Evolutionary conservation across 2,888 invertebrate species (phyloP).

Genomic region (Tromatobia lineatoria): DNA sequence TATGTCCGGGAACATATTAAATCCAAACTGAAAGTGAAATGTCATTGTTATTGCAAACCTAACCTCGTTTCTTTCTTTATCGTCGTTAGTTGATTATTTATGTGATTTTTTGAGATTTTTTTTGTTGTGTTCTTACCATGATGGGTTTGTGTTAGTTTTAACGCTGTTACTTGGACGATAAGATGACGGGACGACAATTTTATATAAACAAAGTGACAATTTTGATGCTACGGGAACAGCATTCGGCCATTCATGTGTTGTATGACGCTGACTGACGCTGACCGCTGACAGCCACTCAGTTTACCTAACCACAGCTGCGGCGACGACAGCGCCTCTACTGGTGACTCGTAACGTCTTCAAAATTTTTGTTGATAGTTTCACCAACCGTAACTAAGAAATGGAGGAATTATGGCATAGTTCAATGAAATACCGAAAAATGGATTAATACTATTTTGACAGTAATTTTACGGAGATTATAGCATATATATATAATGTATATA

Average conservation of each 20-base stretch:
- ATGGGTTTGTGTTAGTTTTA: conserved; percentile 12
- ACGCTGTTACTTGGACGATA: conserved; percentile 1
- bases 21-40: conserved; percentile 91
- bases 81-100: not conserved
- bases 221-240: conserved; percentile 35
- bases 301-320: not conserved
- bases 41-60: conserved; percentile 72
- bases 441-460: not conserved
- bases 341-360: not conserved
- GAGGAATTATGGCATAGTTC: not conserved
- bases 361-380: not conserved
- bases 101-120: not conserved
- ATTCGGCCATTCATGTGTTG: conserved; percentile 15
- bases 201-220: conserved; percentile 43
- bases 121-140: conserved; percentile 41
- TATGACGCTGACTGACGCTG: not conserved
- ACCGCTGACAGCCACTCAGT: conserved; percentile 7
- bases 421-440: not conserved
- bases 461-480: too few relatives aligned
- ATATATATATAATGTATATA: too few relatives aligned
- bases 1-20: conserved; percentile 95
- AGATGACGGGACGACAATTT: conserved; percentile 22
- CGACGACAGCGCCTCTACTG: not conserved
- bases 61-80: conserved; percentile 62
- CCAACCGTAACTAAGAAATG: not conserved